Base-by-base conservation (phyloP, 2,888 invertebrate species). In the Melanostoma scalare region DNA sequence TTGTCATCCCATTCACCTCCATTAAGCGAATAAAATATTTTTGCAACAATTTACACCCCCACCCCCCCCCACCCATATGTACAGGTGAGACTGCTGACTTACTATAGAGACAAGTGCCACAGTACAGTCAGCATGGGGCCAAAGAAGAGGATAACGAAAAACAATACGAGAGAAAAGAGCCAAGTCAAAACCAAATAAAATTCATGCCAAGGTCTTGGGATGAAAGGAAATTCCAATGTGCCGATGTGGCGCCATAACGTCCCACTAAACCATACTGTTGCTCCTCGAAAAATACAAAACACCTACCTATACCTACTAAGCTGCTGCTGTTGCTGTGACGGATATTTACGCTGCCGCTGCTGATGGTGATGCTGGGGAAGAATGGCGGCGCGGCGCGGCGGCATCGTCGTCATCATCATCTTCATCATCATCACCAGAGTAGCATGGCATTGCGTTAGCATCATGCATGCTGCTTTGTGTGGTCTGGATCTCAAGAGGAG, bases 191-290 rank as follows among this genome's bases (percentile, higher is more conserved):
- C 20, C 20, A 20, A 20, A 20, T 20, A 10, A 20, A 9, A 10
- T 67, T 44, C 46, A 56, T 73, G 55, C 73, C 73, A 73, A 73
- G 73, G 63, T 73, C 55, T 73, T 38, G 20, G 20, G 20, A 20
- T 20, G 20, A 55, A 74, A 63, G 48, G 50, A 50, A 74, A 74
- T 58, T 52, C 60, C 69, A 50, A 68, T 63, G 55, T 56, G 50
- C 50, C 44, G 56, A 80, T 71, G 76, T 56, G 81, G 81, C 72
- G 81, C 77, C 81, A 73, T 44, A 68, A 50, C 61, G 81, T 77
- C 77, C 72, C 67, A 69, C 48, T 50, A 35, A 50, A 63, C 63
- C 69, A 46, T 60, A 53, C 38, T 73, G 72, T 44, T 48, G 55
- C 55, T 77, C 38, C 35, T 50, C 30, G 42, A 42, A 60, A 31